A percentile compares a stretch with the other conserved stretches of the same genome.
phyloP scores from a whole-genome alignment of 2,797 vertebrate species.

The Heterohyrax brucei region DNA sequence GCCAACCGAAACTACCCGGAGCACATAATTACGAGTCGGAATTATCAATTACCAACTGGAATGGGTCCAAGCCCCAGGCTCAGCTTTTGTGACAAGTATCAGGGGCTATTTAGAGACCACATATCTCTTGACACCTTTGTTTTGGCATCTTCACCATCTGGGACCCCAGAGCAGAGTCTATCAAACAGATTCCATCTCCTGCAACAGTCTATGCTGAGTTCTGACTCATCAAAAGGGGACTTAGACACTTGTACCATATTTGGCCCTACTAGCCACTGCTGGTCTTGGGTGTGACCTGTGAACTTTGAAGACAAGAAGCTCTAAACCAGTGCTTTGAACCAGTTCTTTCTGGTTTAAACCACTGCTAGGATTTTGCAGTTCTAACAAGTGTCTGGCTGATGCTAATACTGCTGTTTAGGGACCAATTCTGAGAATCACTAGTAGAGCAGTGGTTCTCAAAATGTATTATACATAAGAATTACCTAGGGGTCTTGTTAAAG shows the following conservation, averaged over 20 bases:
- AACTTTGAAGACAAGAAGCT: neutral
- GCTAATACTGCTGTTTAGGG: too few relatives aligned
- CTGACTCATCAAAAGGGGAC: slow-evolving; percentile 40
- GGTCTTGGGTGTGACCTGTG: neutral
- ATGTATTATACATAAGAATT: too few relatives aligned
- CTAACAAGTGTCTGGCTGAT: too few relatives aligned
- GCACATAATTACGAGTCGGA: slow-evolving; percentile 84
- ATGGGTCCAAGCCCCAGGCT: slow-evolving; percentile 80
- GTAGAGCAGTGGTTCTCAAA: too few relatives aligned
- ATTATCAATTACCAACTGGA: slow-evolving; percentile 87
- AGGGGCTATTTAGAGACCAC: slow-evolving; percentile 82
- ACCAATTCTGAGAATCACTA: too few relatives aligned
- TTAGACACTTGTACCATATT: neutral
- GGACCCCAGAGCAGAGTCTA: slow-evolving; percentile 52
- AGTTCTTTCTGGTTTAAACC: too few relatives aligned
- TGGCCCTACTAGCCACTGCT: neutral
- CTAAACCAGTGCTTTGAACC: too few relatives aligned
- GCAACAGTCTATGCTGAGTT: neutral
- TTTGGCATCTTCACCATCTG: slow-evolving; percentile 68
- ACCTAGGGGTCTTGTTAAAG: too few relatives aligned
- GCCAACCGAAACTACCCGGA: slow-evolving; percentile 87
- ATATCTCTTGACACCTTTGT: slow-evolving; percentile 75
- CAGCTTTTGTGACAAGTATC: slow-evolving; percentile 83
- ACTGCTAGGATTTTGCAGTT: too few relatives aligned
- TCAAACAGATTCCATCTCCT: slow-evolving; percentile 67